A percentile compares a stretch with the other conserved stretches of the same genome.
Conservation (phyloP, 1,140 invertebrate species). For the Sycobia sp. region DNA sequence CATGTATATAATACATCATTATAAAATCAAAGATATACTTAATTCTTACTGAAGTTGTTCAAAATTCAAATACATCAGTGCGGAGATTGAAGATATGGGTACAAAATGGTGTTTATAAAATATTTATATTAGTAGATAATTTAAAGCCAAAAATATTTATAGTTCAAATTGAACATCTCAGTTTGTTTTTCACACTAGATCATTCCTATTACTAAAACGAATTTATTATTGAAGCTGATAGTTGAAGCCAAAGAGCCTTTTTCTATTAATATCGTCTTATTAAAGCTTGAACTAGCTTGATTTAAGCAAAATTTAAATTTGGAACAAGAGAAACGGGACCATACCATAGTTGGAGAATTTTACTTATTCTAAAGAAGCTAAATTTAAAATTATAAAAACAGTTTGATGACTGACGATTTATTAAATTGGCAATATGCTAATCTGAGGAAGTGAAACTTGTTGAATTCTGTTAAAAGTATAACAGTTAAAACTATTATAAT, state of each 20-base stretch:
- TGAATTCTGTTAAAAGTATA: no score
- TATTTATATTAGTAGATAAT: no score
- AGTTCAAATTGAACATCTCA: no score
- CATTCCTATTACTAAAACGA: neutral
- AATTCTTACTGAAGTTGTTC: no score
- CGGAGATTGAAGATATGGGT: no score
- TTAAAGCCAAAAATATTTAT: no score
- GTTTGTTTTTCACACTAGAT: neutral
- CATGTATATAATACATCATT: no score
- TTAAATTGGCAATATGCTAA: conserved; percentile 19
- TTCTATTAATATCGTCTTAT: conserved; percentile 7
- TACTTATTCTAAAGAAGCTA: neutral
- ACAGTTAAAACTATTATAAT: conserved; percentile 28
- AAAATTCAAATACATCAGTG: no score
- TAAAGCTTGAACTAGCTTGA: neutral
- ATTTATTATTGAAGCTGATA: neutral
- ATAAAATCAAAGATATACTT: no score
- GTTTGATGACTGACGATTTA: neutral
- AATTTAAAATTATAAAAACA: conserved; percentile 7
- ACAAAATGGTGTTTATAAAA: no score
- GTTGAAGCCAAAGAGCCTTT: no score
- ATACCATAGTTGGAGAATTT: neutral
- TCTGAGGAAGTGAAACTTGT: neutral
- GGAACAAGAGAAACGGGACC: neutral
- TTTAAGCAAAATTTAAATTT: conserved; percentile 19